These are phyloP conservation scores for Drosophila melanica DNA, from an alignment of 1,140 invertebrate genomes.

Conservation along the genomic window DNA sequence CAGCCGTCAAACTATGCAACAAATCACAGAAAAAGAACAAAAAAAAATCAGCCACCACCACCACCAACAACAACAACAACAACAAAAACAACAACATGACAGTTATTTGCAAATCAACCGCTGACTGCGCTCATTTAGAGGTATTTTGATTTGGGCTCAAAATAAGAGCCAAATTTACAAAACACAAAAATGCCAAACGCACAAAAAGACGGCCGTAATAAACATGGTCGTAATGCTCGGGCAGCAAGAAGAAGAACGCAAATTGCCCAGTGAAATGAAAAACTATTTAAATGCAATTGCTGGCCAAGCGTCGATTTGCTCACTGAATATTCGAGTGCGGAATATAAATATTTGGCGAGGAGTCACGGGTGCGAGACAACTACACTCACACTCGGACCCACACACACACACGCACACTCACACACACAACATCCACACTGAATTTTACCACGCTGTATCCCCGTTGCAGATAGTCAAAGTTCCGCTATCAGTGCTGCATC, in stretches of 20 bases:
- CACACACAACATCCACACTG: neutral
- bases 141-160: slow-evolving; percentile 10
- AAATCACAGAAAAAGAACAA: slow-evolving; percentile 7
- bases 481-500: slow-evolving; percentile 46
- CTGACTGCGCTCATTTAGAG: slow-evolving; percentile 45
- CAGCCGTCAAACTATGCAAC: slow-evolving; percentile 12
- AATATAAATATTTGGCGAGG: slow-evolving; percentile 45
- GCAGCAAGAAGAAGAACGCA: slow-evolving; percentile 8
- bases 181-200: slow-evolving; percentile 18
- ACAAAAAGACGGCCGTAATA: slow-evolving; percentile 25
- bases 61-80: neutral
- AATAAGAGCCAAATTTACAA: slow-evolving; percentile 5
- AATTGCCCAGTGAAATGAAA: slow-evolving; percentile 78
- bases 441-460: neutral
- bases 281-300: slow-evolving; percentile 81
- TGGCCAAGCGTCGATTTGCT: slow-evolving; percentile 76
- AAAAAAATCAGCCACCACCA: neutral
- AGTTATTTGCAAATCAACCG: slow-evolving; percentile 56
- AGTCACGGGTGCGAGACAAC: slow-evolving; percentile 2
- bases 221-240: slow-evolving; percentile 18
- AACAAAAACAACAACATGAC: slow-evolving; percentile 28
- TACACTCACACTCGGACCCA: neutral
- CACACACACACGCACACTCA: neutral
- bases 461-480: slow-evolving; percentile 34
- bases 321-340: slow-evolving; percentile 70